Base-by-base conservation (phyloP, 2,888 invertebrate genomes). In the Scaptodrosophila latifasciaeformis region DNA sequence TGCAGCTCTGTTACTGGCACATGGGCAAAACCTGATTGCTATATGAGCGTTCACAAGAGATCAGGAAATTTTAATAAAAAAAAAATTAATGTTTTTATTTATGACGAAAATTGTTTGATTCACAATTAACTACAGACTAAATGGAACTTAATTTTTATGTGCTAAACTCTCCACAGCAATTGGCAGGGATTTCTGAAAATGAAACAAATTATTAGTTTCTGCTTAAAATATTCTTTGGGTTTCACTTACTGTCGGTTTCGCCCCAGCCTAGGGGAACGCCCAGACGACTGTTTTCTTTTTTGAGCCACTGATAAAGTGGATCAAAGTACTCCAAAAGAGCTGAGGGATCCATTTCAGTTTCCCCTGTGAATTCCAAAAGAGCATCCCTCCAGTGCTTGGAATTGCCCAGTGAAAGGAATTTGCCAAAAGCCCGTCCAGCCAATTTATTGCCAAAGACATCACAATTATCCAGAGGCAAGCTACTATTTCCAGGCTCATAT, bases 361-460 rank as follows among this genome's bases (percentile, higher is more conserved):
- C 90, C 0, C 94, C 95, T 0, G 95, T 95, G n/a, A 96, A 87
- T 7, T 88, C 89, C 82, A 93, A 90, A 89, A 97, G 89, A 10
- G 93, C 93, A 55, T 94, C 93, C 13, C 91, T 91, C 94, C 94
- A 94, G 2, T 92, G 92, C 62, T 88, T 89, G 0, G 93, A 92
- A 0, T 90, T 89, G 2, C 93, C 93, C 87, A 92, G 86, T 64
- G 90, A 88, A 12, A 92, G 85, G 90, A 92, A 91, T 70, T 89
- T 88, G 3, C 91, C 91, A 7, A 93, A 85, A 3, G 90, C 89
- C 68, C 92, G 90, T 42, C 96, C 96, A 34, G 96, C 96, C 52
- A 90, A 90, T n/a, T 89, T 89, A 75, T 92, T 95, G 68, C 91
- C 88, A 84, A 94, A 94, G 70, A 96, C 94, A 78, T 96, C 96